These are phyloP conservation scores for Pocillopora damicornis DNA, from an alignment of 64 coral and sea anemone species.

Conservation along the genomic window DNA sequence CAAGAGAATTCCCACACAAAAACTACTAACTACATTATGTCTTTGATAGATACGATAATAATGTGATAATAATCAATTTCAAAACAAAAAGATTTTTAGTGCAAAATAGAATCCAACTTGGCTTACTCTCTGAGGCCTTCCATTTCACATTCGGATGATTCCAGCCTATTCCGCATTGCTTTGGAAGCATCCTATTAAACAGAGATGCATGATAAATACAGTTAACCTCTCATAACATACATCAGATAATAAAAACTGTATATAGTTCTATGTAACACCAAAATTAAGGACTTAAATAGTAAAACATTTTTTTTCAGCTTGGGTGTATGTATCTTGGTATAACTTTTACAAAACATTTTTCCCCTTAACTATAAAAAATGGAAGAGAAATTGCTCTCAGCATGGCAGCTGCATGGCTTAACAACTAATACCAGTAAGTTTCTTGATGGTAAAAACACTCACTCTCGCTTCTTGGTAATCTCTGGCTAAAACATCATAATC, in stretches of 20 bases:
- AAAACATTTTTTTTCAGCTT: no score
- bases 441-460: neutral
- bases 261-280: neutral
- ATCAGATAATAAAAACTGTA: neutral
- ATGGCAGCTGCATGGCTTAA: no score
- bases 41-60: no score
- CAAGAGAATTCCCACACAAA: no score
- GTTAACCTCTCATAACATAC: neutral
- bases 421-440: no score
- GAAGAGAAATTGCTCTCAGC: no score
- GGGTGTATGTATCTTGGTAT: no score
- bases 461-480: conserved; percentile 40
- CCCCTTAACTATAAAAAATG: no score
- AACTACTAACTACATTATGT: no score
- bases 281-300: no score
- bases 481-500: conserved; percentile 85
- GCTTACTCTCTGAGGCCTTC: conserved; percentile 51
- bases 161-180: conserved; percentile 26
- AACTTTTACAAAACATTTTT: no score
- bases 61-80: no score
- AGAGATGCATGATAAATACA: neutral
- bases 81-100: neutral
- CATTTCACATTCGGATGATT: conserved; percentile 48
- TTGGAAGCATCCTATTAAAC: neutral
- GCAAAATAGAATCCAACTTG: neutral